Evolutionary conservation across 1,140 invertebrate genomes (phyloP).

Genomic region (Leptoteleia sp.): DNA sequence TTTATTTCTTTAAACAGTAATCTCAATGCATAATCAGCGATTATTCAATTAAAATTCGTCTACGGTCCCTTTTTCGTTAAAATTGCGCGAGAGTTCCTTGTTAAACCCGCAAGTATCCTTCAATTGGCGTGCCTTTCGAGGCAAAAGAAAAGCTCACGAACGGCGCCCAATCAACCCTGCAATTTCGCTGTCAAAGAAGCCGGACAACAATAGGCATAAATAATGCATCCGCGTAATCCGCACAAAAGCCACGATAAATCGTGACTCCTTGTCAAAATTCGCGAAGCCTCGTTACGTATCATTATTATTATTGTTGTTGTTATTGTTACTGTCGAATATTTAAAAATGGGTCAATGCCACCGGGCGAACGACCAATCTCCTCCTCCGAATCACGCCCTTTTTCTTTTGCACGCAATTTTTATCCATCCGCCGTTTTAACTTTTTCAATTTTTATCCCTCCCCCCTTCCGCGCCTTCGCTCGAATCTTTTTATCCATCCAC

Average conservation of each 20-base stretch:
- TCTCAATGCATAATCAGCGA: neutral
- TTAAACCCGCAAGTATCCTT: constrained; percentile 1
- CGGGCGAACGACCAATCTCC: constrained; percentile 48
- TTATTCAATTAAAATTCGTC: no score
- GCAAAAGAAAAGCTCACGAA: constrained; percentile 3
- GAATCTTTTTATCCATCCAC: no score
- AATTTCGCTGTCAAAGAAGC: constrained; percentile 32
- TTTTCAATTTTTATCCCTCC: no score
- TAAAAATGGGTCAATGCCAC: constrained; percentile 73
- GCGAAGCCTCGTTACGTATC: constrained; percentile 28
- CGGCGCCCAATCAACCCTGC: constrained; percentile 13
- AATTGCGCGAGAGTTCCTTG: neutral
- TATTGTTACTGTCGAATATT: constrained; percentile 66
- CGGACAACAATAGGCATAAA: constrained; percentile 36
- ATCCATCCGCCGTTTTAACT: constrained; percentile 5
- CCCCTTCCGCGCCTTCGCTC: no score
- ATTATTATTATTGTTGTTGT: no score
- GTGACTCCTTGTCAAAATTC: constrained; percentile 53
- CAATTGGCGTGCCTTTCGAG: neutral
- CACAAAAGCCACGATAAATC: constrained; percentile 41
- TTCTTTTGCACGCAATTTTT: constrained; percentile 37
- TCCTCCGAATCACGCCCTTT: constrained; percentile 60
- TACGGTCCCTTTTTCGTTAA: no score
- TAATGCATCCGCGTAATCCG: constrained; percentile 32
- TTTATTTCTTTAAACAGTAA: no score